Percentiles rank a stretch among this genome's conserved stretches.
phyloP scores from a whole-genome alignment of 1,140 invertebrate genomes.

The Bombus turneri region DNA sequence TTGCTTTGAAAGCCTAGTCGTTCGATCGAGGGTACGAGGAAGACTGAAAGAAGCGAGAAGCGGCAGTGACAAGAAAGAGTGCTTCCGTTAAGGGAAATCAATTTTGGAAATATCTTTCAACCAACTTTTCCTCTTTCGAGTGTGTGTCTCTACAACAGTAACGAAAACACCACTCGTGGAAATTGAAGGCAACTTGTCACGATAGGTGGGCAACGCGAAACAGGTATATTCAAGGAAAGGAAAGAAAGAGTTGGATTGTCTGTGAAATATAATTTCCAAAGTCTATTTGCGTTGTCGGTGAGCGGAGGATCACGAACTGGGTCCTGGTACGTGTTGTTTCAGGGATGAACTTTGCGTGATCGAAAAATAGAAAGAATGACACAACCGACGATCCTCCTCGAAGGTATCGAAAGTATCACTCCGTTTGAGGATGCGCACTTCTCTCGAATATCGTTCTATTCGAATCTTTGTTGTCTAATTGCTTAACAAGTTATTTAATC shows the following conservation, averaged over 20 bases:
- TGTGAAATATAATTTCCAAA: not conserved
- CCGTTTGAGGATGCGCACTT: no score
- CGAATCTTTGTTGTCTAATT: not conserved
- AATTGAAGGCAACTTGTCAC: not conserved
- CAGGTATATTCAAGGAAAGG: no score
- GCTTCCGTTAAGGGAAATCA: not conserved
- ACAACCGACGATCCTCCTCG: not conserved
- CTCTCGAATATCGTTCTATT: no score
- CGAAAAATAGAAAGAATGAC: not conserved
- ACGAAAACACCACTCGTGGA: not conserved
- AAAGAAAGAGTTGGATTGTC: not conserved
- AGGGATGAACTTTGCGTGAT: not conserved
- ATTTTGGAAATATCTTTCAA: not conserved
- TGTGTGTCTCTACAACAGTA: not conserved
- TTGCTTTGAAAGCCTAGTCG: conserved; percentile 20
- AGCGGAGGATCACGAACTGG: not conserved
- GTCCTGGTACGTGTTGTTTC: not conserved
- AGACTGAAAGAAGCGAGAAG: conserved; percentile 1
- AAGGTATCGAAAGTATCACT: no score
- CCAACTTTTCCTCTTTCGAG: no score
- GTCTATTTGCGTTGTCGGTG: not conserved
- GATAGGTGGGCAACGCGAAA: no score
- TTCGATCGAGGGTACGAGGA: conserved; percentile 25
- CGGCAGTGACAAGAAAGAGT: no score
- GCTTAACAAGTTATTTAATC: not conserved